phyloP scores from a whole-genome alignment of 2,113 vertebrate genomes.

The Elaphurus davidianus region DNA sequence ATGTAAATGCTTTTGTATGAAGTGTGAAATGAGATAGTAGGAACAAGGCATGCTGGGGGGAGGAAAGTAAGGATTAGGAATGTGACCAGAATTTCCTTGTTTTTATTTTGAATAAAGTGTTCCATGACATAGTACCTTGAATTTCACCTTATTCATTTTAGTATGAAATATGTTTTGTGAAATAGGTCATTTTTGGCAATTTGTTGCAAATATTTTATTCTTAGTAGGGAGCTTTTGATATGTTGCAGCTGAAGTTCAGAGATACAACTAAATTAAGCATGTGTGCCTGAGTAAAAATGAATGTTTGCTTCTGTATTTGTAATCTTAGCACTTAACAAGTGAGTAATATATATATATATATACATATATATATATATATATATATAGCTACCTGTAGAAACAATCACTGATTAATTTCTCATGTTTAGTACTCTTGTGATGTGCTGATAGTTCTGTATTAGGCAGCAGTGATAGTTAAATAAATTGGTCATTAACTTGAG shows the following conservation, averaged over 20 bases:
- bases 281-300: not conserved
- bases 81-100: not conserved
- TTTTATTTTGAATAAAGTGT: not conserved
- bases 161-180: conserved; percentile 11
- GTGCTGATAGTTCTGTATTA: not conserved
- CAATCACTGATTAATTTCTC: not conserved
- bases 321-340: conserved; percentile 7
- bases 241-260: not conserved
- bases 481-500: conserved; percentile 20
- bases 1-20: not conserved
- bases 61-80: not conserved
- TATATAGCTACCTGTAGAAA: not conserved
- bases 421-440: conserved; percentile 18
- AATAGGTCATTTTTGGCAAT: not conserved
- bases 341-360: not conserved
- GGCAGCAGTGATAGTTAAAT: conserved; percentile 14
- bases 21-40: not conserved
- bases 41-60: not conserved
- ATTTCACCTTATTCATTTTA: conserved; percentile 41
- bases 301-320: conserved; percentile 38
- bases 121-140: not conserved
- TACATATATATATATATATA: not conserved
- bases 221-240: conserved; percentile 19
- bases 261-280: conserved; percentile 33
- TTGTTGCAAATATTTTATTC: conserved; percentile 35